Base-by-base conservation (phyloP, 2,113 vertebrate genomes). In the Tragelaphus imberbis region DNA sequence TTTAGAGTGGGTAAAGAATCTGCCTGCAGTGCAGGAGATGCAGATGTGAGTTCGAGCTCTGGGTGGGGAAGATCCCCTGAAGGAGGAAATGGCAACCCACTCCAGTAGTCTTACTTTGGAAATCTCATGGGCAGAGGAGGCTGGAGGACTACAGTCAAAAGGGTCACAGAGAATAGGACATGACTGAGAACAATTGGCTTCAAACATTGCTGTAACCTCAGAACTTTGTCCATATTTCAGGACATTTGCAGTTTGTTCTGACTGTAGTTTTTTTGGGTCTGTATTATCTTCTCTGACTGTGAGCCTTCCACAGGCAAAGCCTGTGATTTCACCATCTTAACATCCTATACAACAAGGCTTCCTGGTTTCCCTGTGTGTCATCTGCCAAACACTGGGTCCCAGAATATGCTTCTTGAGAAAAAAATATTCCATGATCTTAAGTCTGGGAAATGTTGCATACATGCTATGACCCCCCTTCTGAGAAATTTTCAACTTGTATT, bases 391-490 rank as follows among this genome's bases (percentile, higher is more conserved):
- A 3, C 77, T 71, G n/a, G 47, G 53, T 56, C 33, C 40, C 30
- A 47, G 56, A 81, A 51, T 87, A 86, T 19, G 5, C 10, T 51
- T 44, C 8, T 80, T 8, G 36, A 0, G 16, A 27, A 55, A 75
- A 94, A 85, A 85, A n/a, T 85, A 40, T 58, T 51, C 84, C 63
- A 51, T 68, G 75, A 92, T 36, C 63, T 68, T 65, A 47, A 23
- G 11, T 36, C 68, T 85, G n/a, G 21, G 59, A 92, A 71, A 44
- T 0, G 8, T 19, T 53, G 17, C 6, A 5, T 51, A 5, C 3
- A 36, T 55, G 1, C 13, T 21, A 1, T 27, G 21, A 0, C 0
- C 10, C 5, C 8, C n/a, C n/a, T 25, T 27, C 25, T 11, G 13
- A 90, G 63, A 55, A 49, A 27, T 86, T 94, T 95, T 25, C 40